A percentile compares a stretch with the other conserved stretches of the same genome.
phyloP scores from a whole-genome alignment of 2,888 invertebrate species.

The Melieria crassipennis region DNA sequence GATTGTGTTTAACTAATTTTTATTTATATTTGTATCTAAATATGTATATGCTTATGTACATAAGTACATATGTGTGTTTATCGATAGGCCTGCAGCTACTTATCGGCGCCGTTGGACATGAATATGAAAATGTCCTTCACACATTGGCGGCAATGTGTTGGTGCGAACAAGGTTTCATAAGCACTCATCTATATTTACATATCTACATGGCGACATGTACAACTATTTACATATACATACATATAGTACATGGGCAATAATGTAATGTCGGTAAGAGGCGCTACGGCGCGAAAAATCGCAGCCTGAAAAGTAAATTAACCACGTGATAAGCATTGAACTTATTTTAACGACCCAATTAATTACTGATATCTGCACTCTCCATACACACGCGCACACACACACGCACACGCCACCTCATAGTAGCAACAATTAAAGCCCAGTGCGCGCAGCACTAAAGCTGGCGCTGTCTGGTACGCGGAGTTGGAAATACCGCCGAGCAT shows the following conservation, averaged over 20 bases:
- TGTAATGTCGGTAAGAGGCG: background rate
- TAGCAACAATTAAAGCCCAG: background rate
- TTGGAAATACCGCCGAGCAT: too few relatives aligned
- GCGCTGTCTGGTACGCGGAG: too few relatives aligned
- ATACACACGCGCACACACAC: background rate
- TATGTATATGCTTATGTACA: constrained; percentile 11
- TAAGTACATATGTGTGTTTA: background rate
- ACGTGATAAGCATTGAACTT: constrained; percentile 42
- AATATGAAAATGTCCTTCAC: too few relatives aligned
- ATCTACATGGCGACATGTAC: too few relatives aligned
- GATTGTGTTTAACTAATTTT: background rate
- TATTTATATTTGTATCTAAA: background rate
- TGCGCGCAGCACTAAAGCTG: too few relatives aligned
- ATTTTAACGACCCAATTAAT: constrained; percentile 43
- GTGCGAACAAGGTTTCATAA: too few relatives aligned
- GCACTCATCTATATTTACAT: too few relatives aligned
- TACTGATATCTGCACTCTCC: constrained; percentile 13
- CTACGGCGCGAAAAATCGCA: background rate
- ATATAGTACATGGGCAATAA: too few relatives aligned
- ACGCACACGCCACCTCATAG: background rate
- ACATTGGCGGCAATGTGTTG: too few relatives aligned
- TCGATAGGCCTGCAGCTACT: too few relatives aligned
- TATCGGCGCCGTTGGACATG: too few relatives aligned
- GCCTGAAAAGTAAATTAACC: background rate
- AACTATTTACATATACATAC: background rate